These are phyloP conservation scores for Aphidius ervi DNA, from an alignment of 1,140 invertebrate genomes.

Conservation along the genomic window DNA sequence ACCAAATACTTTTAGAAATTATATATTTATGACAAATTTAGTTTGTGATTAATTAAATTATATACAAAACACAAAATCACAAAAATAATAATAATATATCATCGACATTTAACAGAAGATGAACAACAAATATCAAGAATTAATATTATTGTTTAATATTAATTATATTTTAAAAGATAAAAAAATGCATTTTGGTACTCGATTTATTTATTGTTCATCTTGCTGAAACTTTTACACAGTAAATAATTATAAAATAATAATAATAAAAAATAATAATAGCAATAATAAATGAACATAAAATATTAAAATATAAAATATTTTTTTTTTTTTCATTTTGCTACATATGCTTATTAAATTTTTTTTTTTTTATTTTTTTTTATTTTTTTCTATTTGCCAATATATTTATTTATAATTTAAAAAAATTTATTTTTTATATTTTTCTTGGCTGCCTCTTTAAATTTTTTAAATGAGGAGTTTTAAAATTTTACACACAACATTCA, in stretches of 20 bases:
- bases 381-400: no score
- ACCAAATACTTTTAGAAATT: constrained; percentile 19
- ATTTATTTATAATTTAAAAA: no score
- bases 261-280: no score
- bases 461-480: constrained; percentile 28
- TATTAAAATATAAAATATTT: not conserved
- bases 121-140: no score
- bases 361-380: constrained; percentile 3
- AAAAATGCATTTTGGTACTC: no score
- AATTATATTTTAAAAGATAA: no score
- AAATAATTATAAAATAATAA: no score
- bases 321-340: constrained; percentile 18
- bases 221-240: no score
- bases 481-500: constrained; percentile 50
- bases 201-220: no score
- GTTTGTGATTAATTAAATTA: no score
- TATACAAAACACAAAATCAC: not conserved
- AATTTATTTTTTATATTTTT: constrained; percentile 9
- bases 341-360: not conserved
- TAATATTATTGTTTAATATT: not conserved
- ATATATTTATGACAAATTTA: constrained; percentile 11
- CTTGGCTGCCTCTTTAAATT: constrained; percentile 17
- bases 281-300: no score
- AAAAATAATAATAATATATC: not conserved
- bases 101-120: no score